A percentile compares a stretch with the other conserved stretches of the same genome.
Evolutionary conservation across 2,113 vertebrate species (phyloP).

Genomic region (Crotophaga sulcirostris): DNA sequence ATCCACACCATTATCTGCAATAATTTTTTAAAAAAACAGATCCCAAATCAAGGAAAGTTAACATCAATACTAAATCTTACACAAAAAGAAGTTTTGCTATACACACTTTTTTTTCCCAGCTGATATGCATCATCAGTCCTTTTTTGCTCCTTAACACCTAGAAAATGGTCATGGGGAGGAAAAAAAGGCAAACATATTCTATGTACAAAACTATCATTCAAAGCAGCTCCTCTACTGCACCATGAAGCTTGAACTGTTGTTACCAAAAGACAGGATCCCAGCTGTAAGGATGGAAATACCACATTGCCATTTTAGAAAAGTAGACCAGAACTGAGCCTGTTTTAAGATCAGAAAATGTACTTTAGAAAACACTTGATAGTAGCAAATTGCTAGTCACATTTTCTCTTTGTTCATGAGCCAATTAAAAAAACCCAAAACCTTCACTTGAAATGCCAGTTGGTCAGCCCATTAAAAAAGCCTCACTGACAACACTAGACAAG

Average conservation of each 20-base stretch:
- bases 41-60: neutral
- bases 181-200: neutral
- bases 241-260: neutral
- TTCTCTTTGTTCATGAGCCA: neutral
- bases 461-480: slow-evolving; percentile 32
- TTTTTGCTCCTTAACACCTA: neutral
- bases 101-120: neutral
- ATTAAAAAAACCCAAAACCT: neutral
- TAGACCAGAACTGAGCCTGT: neutral
- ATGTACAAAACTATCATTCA: neutral
- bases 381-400: neutral
- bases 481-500: neutral
- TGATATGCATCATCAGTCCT: neutral
- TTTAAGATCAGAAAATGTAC: neutral
- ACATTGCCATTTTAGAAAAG: neutral
- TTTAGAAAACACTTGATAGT: neutral
- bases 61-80: neutral
- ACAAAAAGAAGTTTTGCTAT: neutral
- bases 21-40: neutral
- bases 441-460: neutral
- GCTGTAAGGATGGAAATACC: neutral
- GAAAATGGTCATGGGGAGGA: neutral
- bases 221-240: neutral
- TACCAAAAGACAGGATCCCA: neutral
- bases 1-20: neutral